Percentiles rank a stretch among this genome's conserved stretches.
phyloP scores from a whole-genome alignment of 2,797 vertebrate species.

The Bucorvus abyssinicus region DNA sequence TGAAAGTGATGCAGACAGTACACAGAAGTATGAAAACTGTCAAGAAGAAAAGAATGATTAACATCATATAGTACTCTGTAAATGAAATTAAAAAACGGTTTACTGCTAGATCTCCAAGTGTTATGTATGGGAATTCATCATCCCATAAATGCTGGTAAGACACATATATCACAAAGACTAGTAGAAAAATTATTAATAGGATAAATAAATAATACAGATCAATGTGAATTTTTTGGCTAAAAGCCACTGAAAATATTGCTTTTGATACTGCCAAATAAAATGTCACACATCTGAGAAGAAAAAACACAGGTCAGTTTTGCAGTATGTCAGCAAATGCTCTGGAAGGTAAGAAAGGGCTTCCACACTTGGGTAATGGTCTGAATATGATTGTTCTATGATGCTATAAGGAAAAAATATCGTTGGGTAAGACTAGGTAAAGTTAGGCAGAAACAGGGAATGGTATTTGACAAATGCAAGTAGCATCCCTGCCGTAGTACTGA shows the following conservation, averaged over 20 bases:
- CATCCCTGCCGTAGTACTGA: background rate
- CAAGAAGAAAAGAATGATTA: constrained; percentile 9
- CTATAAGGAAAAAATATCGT: background rate
- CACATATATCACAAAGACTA: background rate
- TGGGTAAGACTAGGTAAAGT: background rate
- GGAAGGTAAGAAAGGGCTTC: background rate
- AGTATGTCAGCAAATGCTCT: background rate
- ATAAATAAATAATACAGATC: background rate
- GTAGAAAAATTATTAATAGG: background rate
- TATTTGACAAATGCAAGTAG: background rate
- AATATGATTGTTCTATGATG: background rate
- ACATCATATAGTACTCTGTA: background rate
- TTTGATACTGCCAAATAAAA: background rate
- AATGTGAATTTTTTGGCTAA: background rate
- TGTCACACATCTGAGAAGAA: background rate
- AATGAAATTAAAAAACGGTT: background rate
- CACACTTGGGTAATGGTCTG: background rate
- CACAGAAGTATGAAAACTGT: background rate
- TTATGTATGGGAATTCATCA: background rate
- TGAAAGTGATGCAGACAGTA: background rate
- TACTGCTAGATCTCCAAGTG: background rate
- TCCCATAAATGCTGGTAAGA: background rate
- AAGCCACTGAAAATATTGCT: background rate
- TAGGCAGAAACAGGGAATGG: background rate
- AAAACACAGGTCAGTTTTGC: background rate